Evolutionary conservation across 2,888 invertebrate species (phyloP).

Genomic region (Amblyteles armatorius): DNA sequence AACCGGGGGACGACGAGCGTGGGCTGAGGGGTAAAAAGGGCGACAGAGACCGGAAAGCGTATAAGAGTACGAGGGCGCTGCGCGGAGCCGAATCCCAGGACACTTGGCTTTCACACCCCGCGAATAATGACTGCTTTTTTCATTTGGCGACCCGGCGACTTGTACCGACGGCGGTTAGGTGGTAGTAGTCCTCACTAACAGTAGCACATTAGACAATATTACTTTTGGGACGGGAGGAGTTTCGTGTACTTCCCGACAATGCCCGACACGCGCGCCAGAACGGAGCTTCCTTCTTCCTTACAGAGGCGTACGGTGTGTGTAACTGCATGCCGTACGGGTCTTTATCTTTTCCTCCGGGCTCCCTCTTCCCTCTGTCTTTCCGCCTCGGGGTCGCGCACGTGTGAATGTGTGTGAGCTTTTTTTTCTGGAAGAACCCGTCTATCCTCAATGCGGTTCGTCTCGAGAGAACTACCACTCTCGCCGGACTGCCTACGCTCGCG

Average conservation of each 20-base stretch:
- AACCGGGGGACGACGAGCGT: conserved; percentile 8
- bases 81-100: conserved; percentile 70
- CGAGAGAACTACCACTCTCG: conserved; percentile 51
- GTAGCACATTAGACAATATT: conserved; percentile 77
- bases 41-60: conserved; percentile 49
- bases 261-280: conserved; percentile 45
- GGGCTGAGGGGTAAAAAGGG: conserved; percentile 48
- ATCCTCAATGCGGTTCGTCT: conserved; percentile 58
- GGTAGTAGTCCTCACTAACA: conserved; percentile 62
- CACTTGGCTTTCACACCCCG: conserved; percentile 73
- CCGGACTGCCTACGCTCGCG: conserved; percentile 8
- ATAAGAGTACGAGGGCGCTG: conserved; percentile 21
- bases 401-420: conserved; percentile 16
- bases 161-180: conserved; percentile 30
- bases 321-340: conserved; percentile 18
- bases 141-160: conserved; percentile 65
- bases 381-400: conserved; percentile 22
- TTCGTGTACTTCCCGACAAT: conserved; percentile 55
- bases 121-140: conserved; percentile 74
- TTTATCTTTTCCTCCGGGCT: conserved; percentile 42
- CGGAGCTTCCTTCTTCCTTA: conserved; percentile 51
- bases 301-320: conserved; percentile 24
- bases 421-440: conserved; percentile 19
- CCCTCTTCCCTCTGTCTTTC: conserved; percentile 44
- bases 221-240: conserved; percentile 74